A percentile compares a stretch with the other conserved stretches of the same genome.
These are phyloP conservation scores for Neofelis nebulosa DNA, from an alignment of 2,113 vertebrate genomes.

Conservation along the genomic window DNA sequence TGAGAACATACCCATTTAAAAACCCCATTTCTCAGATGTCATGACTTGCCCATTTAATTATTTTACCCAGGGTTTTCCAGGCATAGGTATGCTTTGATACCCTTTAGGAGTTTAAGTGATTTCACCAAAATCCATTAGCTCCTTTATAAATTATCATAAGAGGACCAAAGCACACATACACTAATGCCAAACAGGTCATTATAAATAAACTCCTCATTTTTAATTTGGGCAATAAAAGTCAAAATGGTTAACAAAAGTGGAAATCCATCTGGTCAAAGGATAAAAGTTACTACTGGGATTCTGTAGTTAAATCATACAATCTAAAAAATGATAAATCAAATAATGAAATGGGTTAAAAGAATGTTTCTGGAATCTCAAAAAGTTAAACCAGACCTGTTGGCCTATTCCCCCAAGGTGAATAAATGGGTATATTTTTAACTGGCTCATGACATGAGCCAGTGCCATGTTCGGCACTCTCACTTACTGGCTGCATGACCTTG, in stretches of 20 bases:
- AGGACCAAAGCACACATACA: background rate
- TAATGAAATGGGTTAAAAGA: slow-evolving; percentile 44
- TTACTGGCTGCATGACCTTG: background rate
- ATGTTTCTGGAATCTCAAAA: slow-evolving; percentile 37
- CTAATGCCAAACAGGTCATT: background rate
- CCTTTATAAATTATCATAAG: background rate
- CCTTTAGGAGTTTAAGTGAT: background rate
- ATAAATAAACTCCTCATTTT: background rate
- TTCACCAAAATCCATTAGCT: slow-evolving; percentile 7
- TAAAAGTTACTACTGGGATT: slow-evolving; percentile 36
- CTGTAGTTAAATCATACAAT: slow-evolving; percentile 31
- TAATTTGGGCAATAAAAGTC: background rate
- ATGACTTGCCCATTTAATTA: background rate
- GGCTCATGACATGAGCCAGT: background rate
- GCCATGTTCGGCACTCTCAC: background rate
- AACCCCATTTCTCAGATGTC: background rate
- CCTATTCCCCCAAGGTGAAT: background rate
- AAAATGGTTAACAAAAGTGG: slow-evolving; percentile 13
- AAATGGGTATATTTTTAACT: slow-evolving; percentile 41
- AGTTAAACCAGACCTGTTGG: background rate
- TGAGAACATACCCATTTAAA: background rate
- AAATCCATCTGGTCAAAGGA: slow-evolving; percentile 2
- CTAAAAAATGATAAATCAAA: slow-evolving; percentile 19
- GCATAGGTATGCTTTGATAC: background rate
- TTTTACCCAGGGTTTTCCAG: background rate